Evolutionary conservation across 2,888 invertebrate species (phyloP), one percentile per base, ranked within the genome.

Genomic region (Thecocarcelia acutangulata): DNA sequence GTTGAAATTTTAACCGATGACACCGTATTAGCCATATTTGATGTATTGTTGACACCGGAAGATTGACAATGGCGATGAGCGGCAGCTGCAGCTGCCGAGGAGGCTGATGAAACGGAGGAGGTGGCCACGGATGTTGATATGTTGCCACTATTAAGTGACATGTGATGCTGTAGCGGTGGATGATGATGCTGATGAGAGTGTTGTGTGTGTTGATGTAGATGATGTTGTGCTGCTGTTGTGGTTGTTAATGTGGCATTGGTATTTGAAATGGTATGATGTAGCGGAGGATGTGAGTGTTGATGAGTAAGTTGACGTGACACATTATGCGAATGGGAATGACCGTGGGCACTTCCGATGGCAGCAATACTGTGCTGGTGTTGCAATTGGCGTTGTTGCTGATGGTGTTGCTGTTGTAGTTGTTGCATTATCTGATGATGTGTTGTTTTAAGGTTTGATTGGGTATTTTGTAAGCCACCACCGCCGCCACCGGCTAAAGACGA

Each of bases 101-200:
- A 19, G 13, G 44, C 64, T 64, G 77, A 15, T 3, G 28, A 28
- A 6, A 6, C 6, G 19, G 83, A 56, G 1, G 74, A 52, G 17
- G 24, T 46, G 46, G 52, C 46, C 17, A 46, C 9, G 5, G 76
- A 79, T 56, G 84, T 70, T 64, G 76, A 68, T 12, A 85, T 86
- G 88, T 89, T 91, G 89, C 90, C 90, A 88, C 92, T 92, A 88
- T 90, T 92, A 90, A 92, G 92, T 83, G 89, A 89, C 84, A 87
- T 84, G 84, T 87, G 89, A 87, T 89, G 90, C 68, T 89, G 89
- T 80, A 89, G 68, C 64, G 88, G 89, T 70, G 90, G 88, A 74
- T 87, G 87, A 44, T 79, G 61, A 15, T 85, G 86, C 12, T 73
- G 77, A 24, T 81, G 80, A 5, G 63, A 40, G 6, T 72, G 81